phyloP scores from a whole-genome alignment of 2,113 vertebrate genomes.

The Amazona vittata region DNA sequence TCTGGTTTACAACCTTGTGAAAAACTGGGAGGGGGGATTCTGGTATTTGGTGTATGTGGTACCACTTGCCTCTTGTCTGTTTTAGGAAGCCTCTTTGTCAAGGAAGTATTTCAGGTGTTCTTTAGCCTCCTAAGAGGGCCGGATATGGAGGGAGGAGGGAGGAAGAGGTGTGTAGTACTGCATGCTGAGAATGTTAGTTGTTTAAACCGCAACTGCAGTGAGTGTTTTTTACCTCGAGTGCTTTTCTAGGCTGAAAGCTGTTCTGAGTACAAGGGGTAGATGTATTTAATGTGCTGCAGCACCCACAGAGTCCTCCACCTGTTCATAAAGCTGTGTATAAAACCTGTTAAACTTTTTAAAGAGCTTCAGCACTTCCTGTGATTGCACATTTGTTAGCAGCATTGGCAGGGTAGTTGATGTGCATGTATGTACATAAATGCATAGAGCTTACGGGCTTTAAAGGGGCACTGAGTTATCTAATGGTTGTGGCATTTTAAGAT shows the following conservation, averaged over 20 bases:
- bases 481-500: neutral
- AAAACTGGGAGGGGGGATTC: neutral
- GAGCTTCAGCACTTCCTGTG: neutral
- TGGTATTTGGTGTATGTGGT: neutral
- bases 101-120: neutral
- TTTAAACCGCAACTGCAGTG: neutral
- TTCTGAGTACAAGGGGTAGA: neutral
- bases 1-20: neutral
- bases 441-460: neutral
- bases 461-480: neutral
- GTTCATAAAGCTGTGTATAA: neutral
- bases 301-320: neutral
- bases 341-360: neutral
- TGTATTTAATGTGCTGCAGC: neutral
- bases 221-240: neutral
- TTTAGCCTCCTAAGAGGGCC: neutral
- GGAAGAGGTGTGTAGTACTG: neutral
- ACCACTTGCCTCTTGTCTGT: neutral
- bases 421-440: constrained; percentile 1
- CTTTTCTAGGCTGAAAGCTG: neutral
- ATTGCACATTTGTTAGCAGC: neutral
- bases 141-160: neutral
- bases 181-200: neutral
- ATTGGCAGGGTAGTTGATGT: neutral
- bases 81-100: neutral